Evolutionary conservation across 1,140 invertebrate genomes (phyloP), one percentile per base, ranked within the genome.

Genomic region (Glomeris maerens): DNA sequence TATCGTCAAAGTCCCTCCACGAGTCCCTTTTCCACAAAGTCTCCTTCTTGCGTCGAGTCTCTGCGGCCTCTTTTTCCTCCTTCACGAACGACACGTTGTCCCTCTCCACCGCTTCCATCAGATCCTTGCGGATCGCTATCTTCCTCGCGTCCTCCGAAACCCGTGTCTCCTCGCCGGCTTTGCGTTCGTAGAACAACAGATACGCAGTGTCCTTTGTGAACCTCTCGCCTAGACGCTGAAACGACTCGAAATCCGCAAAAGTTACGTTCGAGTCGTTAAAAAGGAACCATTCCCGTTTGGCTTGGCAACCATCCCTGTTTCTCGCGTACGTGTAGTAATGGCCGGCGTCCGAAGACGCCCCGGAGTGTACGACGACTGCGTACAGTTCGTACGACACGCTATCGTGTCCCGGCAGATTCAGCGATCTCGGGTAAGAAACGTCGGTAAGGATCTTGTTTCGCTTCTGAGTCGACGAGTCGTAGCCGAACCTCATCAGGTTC

Each of bases 241-340:
- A 74, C 10, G 79, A 74, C 1, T 71, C 64, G 20, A 79, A 74
- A 1, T 74, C 73, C 0, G 76, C 73, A 21, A 65, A 64, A 0
- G 75, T 74, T 0, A 89, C 83, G 2, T 72, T 66, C 47, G 75
- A 79, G 55, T 90, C 85, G 59, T 89, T 87, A 59, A 84, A 88
- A 54, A 81, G 76, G 60, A 78, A 84, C 86, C 85, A 90, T 53
- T 77, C n/a, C 68, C 27, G 61, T 55, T 2, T 59, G 56, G 36
- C 21, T 73, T 69, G 40, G 25, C 17, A 10, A 7, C 17, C 17
- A 17, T 42, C 40, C 17, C 27, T 62, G 51, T 64, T 62, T n/a
- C 79, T 74, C 0, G 81, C 83, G 56, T 84, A 79, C 0, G 83
- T 85, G 59, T 86, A 87, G 62, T 91, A 90, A 63, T 91, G 86